Evolutionary conservation across 1,140 invertebrate genomes (phyloP), one percentile per base, ranked within the genome.

Genomic region (Myzus persicae): DNA sequence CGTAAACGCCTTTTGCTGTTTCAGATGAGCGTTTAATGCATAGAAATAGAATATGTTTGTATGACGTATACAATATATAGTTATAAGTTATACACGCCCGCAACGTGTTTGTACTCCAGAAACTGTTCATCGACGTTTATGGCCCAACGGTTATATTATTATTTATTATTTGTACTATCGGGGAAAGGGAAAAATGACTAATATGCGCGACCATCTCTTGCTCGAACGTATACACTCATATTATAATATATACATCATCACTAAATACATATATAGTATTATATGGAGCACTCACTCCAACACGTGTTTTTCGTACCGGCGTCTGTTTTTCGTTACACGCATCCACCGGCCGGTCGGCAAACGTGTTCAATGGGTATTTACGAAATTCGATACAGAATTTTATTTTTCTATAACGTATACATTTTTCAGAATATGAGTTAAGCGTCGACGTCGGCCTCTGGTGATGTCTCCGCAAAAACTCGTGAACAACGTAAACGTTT

Each of bases 281-380:
- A 76, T 76, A 76, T n/a, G 31, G 31, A 67, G 31, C 59, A 76
- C 11, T 76, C 59, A 76, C 51, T 42, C 51, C 26, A 67, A 91
- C 91, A 93, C 81, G 81, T 84, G 91, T 93, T 85, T 93, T 84
- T 51, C 31, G 67, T 26, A 92, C 26, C 81, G 6, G 42, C 67
- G 91, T 93, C 46, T 93, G 76, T 91, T 93, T 90, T 90, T 67
- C 51, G 89, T 90, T 90, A 67, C 54, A 54, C 51, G 81, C 67
- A 76, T 31, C 51, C 48, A 14, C 44, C 67, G 76, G 38, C 20
- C 44, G 24, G 59, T 18, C 67, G 81, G 44, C 8, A 93, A 93
- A 93, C 91, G 91, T 93, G 91, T 93, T 93, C 44, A n/a, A 82
- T 84, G 81, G 46, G 36, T 42, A 93, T 93, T 84, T 84, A 48